Conservation (phyloP, 2,888 invertebrate species). For the Corythucha ciliata region DNA sequence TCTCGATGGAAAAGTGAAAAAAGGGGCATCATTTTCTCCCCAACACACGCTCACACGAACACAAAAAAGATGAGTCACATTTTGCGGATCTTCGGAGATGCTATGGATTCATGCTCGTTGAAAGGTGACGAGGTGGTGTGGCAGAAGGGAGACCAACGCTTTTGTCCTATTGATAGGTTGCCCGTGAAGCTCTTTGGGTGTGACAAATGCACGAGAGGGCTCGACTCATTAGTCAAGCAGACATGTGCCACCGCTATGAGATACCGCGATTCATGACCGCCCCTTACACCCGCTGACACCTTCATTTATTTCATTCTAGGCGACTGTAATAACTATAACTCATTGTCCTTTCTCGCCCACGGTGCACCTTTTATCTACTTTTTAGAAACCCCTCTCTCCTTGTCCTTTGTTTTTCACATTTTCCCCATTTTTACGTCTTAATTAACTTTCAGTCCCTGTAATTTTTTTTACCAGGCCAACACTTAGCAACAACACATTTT, state of each 20-base stretch:
- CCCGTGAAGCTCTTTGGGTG: conserved; percentile 3
- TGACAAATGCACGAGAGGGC: conserved; percentile 20
- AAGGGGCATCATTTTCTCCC: too few species aligned
- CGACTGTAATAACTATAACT: conserved; percentile 22
- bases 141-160: too few species aligned
- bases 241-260: conserved; percentile 24
- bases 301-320: conserved; percentile 23
- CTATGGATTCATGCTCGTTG: too few species aligned
- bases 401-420: background rate
- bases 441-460: background rate
- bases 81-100: too few species aligned
- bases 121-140: too few species aligned
- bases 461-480: background rate
- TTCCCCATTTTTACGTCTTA: too few species aligned
- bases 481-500: background rate
- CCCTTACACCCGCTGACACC: conserved; percentile 23
- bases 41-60: too few species aligned
- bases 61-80: too few species aligned
- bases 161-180: conserved; percentile 22
- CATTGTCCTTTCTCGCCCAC: conserved; percentile 14
- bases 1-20: too few species aligned
- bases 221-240: conserved; percentile 21
- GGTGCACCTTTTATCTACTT: conserved; percentile 14
- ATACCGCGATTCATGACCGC: conserved; percentile 21
- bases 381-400: background rate